Conservation (phyloP, 2,113 vertebrate species). For the Melanotaenia duboulayi region DNA sequence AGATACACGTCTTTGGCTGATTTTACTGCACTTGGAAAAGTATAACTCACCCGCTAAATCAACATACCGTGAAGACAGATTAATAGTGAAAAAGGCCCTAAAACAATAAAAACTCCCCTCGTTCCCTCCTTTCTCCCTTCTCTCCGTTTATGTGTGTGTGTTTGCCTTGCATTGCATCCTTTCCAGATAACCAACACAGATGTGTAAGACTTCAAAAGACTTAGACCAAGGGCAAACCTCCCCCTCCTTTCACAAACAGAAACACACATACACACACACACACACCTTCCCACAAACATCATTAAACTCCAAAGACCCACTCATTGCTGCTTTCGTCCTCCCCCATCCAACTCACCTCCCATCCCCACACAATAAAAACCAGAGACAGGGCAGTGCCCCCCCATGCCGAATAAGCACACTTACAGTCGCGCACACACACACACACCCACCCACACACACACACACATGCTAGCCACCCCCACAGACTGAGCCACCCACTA, state of each 20-base stretch:
- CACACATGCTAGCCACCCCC: constrained; percentile 66
- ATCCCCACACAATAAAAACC: constrained; percentile 73
- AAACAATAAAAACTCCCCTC: constrained; percentile 42
- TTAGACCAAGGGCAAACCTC: constrained; percentile 48
- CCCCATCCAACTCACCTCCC: constrained; percentile 31
- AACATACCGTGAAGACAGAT: constrained; percentile 39
- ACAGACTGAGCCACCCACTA: constrained; percentile 70
- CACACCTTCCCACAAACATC: constrained; percentile 79
- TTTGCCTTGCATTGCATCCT: constrained; percentile 59
- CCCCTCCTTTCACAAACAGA: constrained; percentile 62
- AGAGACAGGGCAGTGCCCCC: constrained; percentile 75
- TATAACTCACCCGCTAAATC: constrained; percentile 38
- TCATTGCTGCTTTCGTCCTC: constrained; percentile 61
- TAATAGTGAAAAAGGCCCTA: constrained; percentile 41
- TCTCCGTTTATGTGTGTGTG: constrained; percentile 26
- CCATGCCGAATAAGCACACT: constrained; percentile 62
- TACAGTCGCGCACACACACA: constrained; percentile 49
- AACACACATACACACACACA: constrained; percentile 62
- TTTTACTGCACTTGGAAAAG: constrained; percentile 24
- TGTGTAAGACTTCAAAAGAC: constrained; percentile 78
- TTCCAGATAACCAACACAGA: constrained; percentile 75
- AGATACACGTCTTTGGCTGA: constrained; percentile 33
- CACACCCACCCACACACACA: constrained; percentile 53
- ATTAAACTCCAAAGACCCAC: constrained; percentile 77
- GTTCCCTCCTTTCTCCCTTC: constrained; percentile 4